These are phyloP conservation scores for Toxonevra muliebris DNA, from an alignment of 2,888 invertebrate species.

Conservation along the genomic window DNA sequence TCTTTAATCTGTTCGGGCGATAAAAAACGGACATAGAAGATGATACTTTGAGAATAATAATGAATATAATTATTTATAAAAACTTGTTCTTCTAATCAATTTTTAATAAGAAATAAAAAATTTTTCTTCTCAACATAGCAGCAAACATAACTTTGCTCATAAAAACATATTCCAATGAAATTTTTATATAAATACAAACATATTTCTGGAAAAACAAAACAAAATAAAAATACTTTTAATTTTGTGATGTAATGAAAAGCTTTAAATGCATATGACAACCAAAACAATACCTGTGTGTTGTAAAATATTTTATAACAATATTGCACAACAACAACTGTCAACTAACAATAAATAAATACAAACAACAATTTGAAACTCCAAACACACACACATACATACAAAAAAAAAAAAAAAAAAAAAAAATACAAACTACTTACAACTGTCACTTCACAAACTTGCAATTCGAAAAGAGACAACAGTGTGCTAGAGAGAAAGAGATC, in stretches of 20 bases:
- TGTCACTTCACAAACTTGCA: slow-evolving; percentile 40
- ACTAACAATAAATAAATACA: background rate
- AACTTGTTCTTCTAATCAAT: too few species aligned
- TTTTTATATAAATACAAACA: background rate
- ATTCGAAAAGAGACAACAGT: slow-evolving; percentile 16
- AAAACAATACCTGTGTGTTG: slow-evolving; percentile 25
- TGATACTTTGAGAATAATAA: too few species aligned
- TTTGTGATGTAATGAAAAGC: background rate
- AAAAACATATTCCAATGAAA: background rate
- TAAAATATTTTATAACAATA: slow-evolving; percentile 25
- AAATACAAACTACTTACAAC: slow-evolving; percentile 38
- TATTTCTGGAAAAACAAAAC: background rate
- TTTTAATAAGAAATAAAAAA: too few species aligned
- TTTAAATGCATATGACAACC: slow-evolving; percentile 28
- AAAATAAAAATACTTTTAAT: background rate
- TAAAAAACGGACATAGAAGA: too few species aligned
- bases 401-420: slow-evolving; percentile 13
- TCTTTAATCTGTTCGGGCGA: too few species aligned
- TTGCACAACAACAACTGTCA: background rate
- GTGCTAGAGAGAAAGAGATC: background rate
- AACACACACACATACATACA: background rate
- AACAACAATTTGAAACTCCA: background rate
- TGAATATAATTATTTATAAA: too few species aligned
- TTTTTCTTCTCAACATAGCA: too few species aligned
- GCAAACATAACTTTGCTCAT: background rate